Conservation (phyloP, 2,113 vertebrate species). For the Hyla sarda region DNA sequence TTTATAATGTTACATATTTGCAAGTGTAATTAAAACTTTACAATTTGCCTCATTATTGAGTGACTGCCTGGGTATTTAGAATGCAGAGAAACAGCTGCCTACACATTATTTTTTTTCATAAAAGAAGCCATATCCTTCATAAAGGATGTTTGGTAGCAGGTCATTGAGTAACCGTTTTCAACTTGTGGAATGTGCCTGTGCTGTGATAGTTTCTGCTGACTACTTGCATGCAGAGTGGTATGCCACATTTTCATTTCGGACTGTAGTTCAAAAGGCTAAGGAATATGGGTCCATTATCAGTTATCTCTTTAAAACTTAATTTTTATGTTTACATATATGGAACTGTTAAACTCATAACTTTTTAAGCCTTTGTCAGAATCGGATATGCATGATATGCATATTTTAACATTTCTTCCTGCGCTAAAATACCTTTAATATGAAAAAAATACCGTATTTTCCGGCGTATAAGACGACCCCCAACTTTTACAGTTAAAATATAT, state of each 20-base stretch:
- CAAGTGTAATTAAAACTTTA: neutral
- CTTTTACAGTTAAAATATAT: too few relatives aligned
- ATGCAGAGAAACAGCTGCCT: conserved; percentile 18
- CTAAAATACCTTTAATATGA: too few relatives aligned
- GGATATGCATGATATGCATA: too few relatives aligned
- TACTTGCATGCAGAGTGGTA: neutral
- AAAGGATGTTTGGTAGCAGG: neutral
- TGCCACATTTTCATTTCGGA: neutral
- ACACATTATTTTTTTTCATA: conserved; percentile 18
- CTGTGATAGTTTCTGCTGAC: neutral
- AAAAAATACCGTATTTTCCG: too few relatives aligned
- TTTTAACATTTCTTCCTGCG: too few relatives aligned
- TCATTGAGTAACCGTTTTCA: neutral
- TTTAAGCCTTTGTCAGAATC: too few relatives aligned
- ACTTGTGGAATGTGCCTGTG: neutral
- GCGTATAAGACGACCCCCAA: too few relatives aligned
- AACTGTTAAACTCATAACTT: too few relatives aligned
- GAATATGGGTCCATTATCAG: neutral
- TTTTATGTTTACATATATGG: too few relatives aligned
- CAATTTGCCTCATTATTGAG: too few relatives aligned
- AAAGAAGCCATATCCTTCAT: neutral
- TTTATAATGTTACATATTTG: neutral
- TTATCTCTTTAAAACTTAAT: too few relatives aligned
- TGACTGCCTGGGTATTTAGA: neutral
- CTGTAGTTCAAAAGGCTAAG: neutral